Evolutionary conservation across 1,140 invertebrate species (phyloP).

Genomic region (Conopomorpha cramerella): DNA sequence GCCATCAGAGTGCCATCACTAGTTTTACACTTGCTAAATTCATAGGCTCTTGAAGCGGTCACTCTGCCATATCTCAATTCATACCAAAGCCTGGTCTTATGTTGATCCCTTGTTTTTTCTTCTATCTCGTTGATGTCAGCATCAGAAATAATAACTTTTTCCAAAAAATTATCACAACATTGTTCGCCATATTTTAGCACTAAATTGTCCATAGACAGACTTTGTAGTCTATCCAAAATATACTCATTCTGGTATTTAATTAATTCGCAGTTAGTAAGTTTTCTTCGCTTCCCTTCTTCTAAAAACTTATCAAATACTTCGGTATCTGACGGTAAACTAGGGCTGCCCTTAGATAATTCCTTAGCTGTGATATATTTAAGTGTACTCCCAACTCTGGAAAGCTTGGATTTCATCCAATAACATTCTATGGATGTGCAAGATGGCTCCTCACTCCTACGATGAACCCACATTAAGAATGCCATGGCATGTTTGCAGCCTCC

Average conservation of each 20-base stretch:
- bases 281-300: constrained; percentile 9
- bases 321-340: constrained; percentile 3
- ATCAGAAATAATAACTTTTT: constrained; percentile 1
- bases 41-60: constrained; percentile 18
- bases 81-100: constrained; percentile 13
- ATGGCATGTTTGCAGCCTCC: constrained; percentile 31
- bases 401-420: constrained; percentile 23
- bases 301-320: constrained; percentile 8
- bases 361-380: constrained; percentile 11
- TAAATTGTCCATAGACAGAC: constrained; percentile 10
- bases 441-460: constrained; percentile 36
- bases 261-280: constrained; percentile 11
- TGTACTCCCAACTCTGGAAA: constrained; percentile 11
- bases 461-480: constrained; percentile 36
- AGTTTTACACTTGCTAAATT: constrained; percentile 14
- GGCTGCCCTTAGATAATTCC: constrained; percentile 3
- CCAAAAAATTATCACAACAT: constrained; percentile 10
- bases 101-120: constrained; percentile 11
- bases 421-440: constrained; percentile 27
- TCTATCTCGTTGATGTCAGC: constrained; percentile 9
- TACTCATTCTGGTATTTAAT: constrained; percentile 8
- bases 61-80: constrained; percentile 23
- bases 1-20: constrained; percentile 12
- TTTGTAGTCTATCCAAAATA: background rate
- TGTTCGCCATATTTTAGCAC: constrained; percentile 9